A percentile compares a stretch with the other conserved stretches of the same genome.
Conservation (phyloP, 2,113 vertebrate genomes). For the Ascaphus truei region DNA sequence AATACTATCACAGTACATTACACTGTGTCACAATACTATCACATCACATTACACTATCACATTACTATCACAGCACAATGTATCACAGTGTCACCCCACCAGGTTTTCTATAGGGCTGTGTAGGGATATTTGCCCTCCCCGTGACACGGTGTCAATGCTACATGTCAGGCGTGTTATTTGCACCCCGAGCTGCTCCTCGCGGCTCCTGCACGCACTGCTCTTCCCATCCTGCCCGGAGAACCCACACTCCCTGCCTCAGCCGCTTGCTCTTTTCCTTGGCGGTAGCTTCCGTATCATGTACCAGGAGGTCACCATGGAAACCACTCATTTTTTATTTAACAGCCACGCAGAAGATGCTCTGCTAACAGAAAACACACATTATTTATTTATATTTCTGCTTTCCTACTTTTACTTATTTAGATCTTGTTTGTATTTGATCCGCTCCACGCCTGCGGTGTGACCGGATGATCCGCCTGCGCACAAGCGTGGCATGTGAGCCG, state of each 20-base stretch:
- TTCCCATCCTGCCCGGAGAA: not conserved
- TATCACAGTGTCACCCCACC: not conserved
- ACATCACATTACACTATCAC: not conserved
- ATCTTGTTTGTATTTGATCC: not conserved
- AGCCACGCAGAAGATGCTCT: not conserved
- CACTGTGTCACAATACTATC: no score
- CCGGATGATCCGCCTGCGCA: not conserved
- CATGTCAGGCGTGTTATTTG: no score
- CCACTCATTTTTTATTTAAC: constrained; percentile 17
- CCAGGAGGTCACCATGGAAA: constrained; percentile 11
- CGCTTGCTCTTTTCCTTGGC: not conserved
- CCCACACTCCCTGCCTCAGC: not conserved
- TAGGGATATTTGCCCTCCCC: not conserved
- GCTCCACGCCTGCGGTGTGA: not conserved
- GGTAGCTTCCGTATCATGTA: not conserved
- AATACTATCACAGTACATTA: no score
- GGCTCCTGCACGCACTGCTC: not conserved
- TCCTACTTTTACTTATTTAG: not conserved
- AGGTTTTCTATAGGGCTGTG: not conserved
- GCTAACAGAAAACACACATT: constrained; percentile 10
- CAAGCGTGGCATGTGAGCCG: not conserved
- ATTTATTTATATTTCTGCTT: constrained; percentile 19
- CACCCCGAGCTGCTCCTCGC: no score
- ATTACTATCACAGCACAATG: not conserved
- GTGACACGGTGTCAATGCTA: no score